Conservation (phyloP, 2,888 invertebrate genomes). For the Epirrhoe tristata region DNA sequence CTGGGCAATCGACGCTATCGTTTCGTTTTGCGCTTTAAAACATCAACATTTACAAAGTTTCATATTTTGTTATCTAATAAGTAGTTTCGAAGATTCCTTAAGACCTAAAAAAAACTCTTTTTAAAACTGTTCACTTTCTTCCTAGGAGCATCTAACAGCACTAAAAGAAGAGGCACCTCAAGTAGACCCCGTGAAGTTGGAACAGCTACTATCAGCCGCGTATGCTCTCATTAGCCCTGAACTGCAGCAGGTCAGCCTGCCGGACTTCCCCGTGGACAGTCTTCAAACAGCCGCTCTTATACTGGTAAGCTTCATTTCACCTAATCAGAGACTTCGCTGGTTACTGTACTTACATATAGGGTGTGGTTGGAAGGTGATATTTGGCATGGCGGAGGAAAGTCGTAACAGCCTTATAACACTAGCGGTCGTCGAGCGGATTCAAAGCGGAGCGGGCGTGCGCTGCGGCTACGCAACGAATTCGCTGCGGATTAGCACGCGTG, state of each 20-base stretch:
- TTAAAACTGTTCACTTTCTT: background rate
- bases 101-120: too few relatives aligned
- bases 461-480: too few relatives aligned
- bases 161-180: conserved; percentile 76
- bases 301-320: conserved; percentile 80
- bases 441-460: too few relatives aligned
- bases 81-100: too few relatives aligned
- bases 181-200: conserved; percentile 79
- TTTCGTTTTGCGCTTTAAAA: background rate
- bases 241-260: conserved; percentile 89
- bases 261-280: conserved; percentile 96
- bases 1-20: background rate
- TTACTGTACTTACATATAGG: too few relatives aligned
- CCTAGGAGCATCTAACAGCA: conserved; percentile 81
- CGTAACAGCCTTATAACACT: too few relatives aligned
- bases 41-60: background rate
- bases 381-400: too few relatives aligned
- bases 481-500: too few relatives aligned
- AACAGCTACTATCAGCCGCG: conserved; percentile 90
- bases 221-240: conserved; percentile 93
- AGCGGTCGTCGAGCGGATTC: too few relatives aligned
- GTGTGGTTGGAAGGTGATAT: too few relatives aligned
- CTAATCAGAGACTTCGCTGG: too few relatives aligned
- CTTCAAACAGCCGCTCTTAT: conserved; percentile 88
- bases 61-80: too few relatives aligned